These are phyloP conservation scores for Bombus huntii DNA, from an alignment of 1,140 invertebrate genomes.

Conservation along the genomic window DNA sequence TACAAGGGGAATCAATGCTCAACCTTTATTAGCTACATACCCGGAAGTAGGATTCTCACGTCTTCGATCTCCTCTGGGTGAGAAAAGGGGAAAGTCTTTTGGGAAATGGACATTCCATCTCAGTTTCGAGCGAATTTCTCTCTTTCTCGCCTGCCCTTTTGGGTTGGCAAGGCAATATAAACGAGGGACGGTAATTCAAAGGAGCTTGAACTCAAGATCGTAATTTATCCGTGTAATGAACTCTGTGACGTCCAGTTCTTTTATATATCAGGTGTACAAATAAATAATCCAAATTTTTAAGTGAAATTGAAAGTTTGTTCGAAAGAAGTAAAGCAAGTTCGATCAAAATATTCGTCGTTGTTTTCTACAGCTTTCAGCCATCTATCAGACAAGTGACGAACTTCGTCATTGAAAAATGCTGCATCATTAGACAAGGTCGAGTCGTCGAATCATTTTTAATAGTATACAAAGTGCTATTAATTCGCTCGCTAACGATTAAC, in stretches of 20 bases:
- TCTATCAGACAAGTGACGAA: too few species aligned
- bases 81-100: constrained; percentile 52
- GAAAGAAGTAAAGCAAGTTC: too few species aligned
- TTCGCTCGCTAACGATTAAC: too few species aligned
- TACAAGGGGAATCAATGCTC: constrained; percentile 28
- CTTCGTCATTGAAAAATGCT: too few species aligned
- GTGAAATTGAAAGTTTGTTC: too few species aligned
- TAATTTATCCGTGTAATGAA: not conserved
- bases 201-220: not conserved
- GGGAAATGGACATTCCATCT: constrained; percentile 19
- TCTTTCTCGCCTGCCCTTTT: not conserved
- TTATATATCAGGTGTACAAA: not conserved
- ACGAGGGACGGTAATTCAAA: not conserved
- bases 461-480: too few species aligned
- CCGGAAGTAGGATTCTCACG: constrained; percentile 35
- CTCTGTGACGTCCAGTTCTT: not conserved
- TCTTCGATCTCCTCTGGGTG: constrained; percentile 8
- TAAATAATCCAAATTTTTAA: too few species aligned
- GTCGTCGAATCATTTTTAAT: too few species aligned
- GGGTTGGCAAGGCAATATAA: not conserved
- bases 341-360: too few species aligned
- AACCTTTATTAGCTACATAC: constrained; percentile 27
- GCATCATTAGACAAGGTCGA: too few species aligned
- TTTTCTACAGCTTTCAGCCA: too few species aligned
- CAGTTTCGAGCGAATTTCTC: not conserved